These are phyloP conservation scores for Alsophila aescularia DNA, from an alignment of 2,888 invertebrate species.

Conservation along the genomic window DNA sequence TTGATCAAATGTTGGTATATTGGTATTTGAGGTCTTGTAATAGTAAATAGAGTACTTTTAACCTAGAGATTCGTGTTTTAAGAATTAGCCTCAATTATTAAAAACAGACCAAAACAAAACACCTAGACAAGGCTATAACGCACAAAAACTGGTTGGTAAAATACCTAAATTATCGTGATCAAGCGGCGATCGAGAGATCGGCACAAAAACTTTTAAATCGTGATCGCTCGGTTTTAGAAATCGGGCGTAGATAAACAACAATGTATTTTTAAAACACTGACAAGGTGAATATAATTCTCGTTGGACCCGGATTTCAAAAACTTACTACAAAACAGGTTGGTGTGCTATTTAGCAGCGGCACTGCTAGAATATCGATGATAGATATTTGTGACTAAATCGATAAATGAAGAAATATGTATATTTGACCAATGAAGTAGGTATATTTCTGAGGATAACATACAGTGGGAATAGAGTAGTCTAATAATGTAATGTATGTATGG, in stretches of 20 bases:
- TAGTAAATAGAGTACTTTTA: too few species aligned
- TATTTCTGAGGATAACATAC: too few species aligned
- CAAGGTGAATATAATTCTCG: conserved; percentile 39
- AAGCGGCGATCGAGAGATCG: conserved; percentile 2
- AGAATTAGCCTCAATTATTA: conserved; percentile 1
- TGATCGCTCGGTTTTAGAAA: conserved; percentile 35
- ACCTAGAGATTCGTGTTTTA: conserved; percentile 5
- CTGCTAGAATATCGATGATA: not conserved
- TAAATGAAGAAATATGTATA: not conserved
- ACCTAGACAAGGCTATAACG: not conserved
- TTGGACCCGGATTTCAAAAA: conserved; percentile 43
- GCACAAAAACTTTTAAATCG: conserved; percentile 15
- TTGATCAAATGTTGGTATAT: too few species aligned
- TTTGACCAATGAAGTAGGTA: too few species aligned
- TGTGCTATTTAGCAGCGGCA: not conserved
- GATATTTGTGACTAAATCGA: not conserved
- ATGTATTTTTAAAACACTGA: conserved; percentile 26
- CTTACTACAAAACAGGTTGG: conserved; percentile 14
- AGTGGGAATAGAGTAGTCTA: too few species aligned
- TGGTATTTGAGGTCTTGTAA: too few species aligned
- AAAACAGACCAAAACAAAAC: not conserved
- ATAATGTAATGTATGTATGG: too few species aligned
- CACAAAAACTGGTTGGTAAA: conserved; percentile 7
- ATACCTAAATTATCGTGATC: conserved; percentile 1
- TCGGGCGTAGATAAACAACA: conserved; percentile 31